Evolutionary conservation across 1,140 invertebrate species (phyloP).

Genomic region (Bradysia coprophila): DNA sequence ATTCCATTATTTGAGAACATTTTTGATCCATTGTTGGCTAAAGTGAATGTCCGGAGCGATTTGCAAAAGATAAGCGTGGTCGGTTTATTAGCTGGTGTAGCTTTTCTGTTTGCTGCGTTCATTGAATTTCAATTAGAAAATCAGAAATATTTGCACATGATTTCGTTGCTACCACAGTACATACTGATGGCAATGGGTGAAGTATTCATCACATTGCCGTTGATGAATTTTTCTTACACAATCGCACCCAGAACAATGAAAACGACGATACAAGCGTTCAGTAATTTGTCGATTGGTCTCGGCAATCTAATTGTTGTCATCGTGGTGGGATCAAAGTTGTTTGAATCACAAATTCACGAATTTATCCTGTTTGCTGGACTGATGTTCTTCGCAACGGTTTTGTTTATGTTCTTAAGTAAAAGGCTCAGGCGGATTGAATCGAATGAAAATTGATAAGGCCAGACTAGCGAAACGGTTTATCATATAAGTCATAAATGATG

Average conservation of each 20-base stretch:
- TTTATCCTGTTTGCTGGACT: slow-evolving; percentile 76
- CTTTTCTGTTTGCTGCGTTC: not conserved
- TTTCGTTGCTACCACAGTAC: not conserved
- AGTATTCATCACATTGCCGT: slow-evolving; percentile 75
- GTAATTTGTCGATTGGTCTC: slow-evolving; percentile 76
- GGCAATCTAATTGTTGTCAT: slow-evolving; percentile 84
- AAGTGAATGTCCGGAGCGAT: slow-evolving; percentile 28
- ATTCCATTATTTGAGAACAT: slow-evolving; percentile 71
- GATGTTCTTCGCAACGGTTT: slow-evolving; percentile 63
- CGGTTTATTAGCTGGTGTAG: not conserved
- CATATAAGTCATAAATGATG: no score
- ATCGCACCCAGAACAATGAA: slow-evolving; percentile 82
- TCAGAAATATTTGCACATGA: slow-evolving; percentile 17
- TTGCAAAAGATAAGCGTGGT: slow-evolving; percentile 43
- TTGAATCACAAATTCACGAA: slow-evolving; percentile 36
- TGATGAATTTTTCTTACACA: slow-evolving; percentile 74
- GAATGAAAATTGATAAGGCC: no score
- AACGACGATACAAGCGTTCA: slow-evolving; percentile 72
- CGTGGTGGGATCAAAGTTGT: slow-evolving; percentile 30
- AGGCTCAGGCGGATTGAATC: no score
- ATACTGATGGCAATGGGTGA: no score
- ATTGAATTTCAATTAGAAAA: slow-evolving; percentile 9
- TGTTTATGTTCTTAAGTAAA: slow-evolving; percentile 61
- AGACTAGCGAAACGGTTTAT: no score
- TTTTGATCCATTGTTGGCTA: slow-evolving; percentile 41